Conservation (phyloP, 2,797 vertebrate genomes). For the Phataginus tricuspis region DNA sequence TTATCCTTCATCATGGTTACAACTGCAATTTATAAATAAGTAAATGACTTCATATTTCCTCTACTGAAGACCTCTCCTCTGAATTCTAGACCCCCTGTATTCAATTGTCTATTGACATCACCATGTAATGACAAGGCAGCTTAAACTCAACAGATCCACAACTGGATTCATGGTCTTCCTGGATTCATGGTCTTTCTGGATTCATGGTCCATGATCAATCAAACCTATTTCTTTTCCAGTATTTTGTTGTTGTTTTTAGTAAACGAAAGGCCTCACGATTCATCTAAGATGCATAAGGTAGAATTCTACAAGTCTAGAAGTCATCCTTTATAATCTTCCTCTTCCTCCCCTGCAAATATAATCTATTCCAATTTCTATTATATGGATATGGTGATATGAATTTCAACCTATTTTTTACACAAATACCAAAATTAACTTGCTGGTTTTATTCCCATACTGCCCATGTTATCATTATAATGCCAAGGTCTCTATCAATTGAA, state of each 20-base stretch:
- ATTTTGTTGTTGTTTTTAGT: not conserved
- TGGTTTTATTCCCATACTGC: not conserved
- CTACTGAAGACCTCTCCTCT: not conserved
- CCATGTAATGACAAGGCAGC: not conserved
- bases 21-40: not conserved
- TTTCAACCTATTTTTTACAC: not conserved
- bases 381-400: not conserved
- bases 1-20: not conserved
- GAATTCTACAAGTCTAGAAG: not conserved
- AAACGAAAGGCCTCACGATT: not conserved
- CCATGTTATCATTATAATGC: not conserved
- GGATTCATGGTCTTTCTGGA: not conserved
- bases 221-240: not conserved
- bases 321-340: not conserved
- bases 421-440: constrained; percentile 19
- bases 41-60: not conserved
- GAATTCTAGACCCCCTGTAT: not conserved
- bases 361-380: not conserved
- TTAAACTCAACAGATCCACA: not conserved
- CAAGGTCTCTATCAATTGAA: not conserved
- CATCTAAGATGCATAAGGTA: not conserved
- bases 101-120: not conserved
- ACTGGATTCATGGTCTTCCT: not conserved
- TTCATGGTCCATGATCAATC: not conserved
- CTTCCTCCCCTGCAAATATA: not conserved